A percentile compares a stretch with the other conserved stretches of the same genome.
phyloP scores from a whole-genome alignment of 1,140 invertebrate species.

The Dinothrombium tinctorium region DNA sequence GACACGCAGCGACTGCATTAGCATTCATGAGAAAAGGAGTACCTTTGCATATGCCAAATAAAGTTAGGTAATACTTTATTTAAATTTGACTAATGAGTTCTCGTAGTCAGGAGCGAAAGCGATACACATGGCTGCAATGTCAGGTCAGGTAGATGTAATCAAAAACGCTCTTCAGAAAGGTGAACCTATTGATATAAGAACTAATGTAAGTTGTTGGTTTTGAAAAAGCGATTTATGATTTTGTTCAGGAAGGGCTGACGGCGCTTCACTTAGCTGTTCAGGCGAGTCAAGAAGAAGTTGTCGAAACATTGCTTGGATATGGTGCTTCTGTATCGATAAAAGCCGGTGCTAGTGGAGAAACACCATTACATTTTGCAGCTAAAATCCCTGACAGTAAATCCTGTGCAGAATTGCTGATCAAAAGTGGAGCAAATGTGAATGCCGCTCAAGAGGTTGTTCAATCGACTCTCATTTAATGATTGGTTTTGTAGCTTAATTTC shows the following conservation, averaged over 20 bases:
- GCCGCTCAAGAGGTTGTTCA: neutral
- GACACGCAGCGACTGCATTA: conserved; percentile 88
- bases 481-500: neutral
- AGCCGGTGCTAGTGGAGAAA: conserved; percentile 46
- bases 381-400: conserved; percentile 74
- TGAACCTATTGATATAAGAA: conserved; percentile 79
- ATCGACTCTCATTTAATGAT: neutral
- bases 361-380: conserved; percentile 82
- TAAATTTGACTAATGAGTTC: neutral
- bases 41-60: conserved; percentile 98
- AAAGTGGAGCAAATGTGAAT: conserved; percentile 40
- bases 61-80: conserved; percentile 27
- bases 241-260: conserved; percentile 75
- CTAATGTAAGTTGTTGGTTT: conserved; percentile 41
- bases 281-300: conserved; percentile 76
- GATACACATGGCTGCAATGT: conserved; percentile 70
- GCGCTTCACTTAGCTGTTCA: conserved; percentile 97
- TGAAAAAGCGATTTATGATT: neutral
- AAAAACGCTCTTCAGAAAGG: conserved; percentile 83
- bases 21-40: conserved; percentile 96
- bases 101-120: conserved; percentile 17
- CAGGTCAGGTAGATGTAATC: conserved; percentile 89
- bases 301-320: conserved; percentile 83
- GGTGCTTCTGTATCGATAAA: conserved; percentile 88
- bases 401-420: conserved; percentile 87